Evolutionary conservation across 1,140 invertebrate species (phyloP).

Genomic region (Bradysia coprophila): DNA sequence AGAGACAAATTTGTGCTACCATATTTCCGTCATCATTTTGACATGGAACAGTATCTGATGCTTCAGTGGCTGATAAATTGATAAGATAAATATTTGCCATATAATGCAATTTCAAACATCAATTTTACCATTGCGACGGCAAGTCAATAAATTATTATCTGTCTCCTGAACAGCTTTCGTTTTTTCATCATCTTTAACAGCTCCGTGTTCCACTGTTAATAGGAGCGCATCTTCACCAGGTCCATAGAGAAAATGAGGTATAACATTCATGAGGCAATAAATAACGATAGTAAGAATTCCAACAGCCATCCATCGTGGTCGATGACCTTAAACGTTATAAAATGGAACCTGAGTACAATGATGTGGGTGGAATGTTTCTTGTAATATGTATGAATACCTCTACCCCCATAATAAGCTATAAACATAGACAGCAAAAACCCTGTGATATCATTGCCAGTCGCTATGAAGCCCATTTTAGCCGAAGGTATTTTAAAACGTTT

Average conservation of each 20-base stretch:
- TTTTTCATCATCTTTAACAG: conserved; percentile 18
- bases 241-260: conserved; percentile 56
- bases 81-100: background rate
- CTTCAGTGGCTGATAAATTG: background rate
- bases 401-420: conserved; percentile 44
- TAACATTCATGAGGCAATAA: conserved; percentile 46
- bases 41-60: too few species aligned
- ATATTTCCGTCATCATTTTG: conserved; percentile 34
- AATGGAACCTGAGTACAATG: too few species aligned
- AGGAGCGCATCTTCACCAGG: conserved; percentile 44
- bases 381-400: too few species aligned
- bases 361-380: too few species aligned
- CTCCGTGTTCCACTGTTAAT: conserved; percentile 40
- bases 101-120: background rate
- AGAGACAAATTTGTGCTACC: conserved; percentile 36
- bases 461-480: conserved; percentile 51
- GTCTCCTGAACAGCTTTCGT: conserved; percentile 19
- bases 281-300: conserved; percentile 45
- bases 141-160: conserved; percentile 23
- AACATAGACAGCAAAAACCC: conserved; percentile 35
- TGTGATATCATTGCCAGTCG: conserved; percentile 46
- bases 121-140: conserved; percentile 8
- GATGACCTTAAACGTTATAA: too few species aligned
- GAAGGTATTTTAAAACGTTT: conserved; percentile 65
- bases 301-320: conserved; percentile 50